Base-by-base conservation (phyloP, 2,797 vertebrate species). In the Diglossa cyanea region DNA sequence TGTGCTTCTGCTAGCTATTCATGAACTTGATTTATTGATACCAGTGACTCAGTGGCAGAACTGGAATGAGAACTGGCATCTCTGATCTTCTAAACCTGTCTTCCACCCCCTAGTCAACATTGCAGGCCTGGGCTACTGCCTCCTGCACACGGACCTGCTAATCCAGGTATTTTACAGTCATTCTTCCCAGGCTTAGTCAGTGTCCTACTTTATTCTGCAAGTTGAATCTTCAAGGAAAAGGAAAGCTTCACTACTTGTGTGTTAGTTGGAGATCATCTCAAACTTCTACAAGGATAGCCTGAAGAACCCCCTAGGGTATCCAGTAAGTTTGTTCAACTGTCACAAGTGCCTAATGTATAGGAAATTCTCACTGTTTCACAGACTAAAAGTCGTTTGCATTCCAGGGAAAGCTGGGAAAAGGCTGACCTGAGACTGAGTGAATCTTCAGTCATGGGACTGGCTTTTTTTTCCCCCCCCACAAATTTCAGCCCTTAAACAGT, bases 401-500 rank as follows among this genome's bases (percentile, higher is more conserved):
- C 61, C 1, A 2, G 23, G 35, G 11, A 75, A 85, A 72, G 16
- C 17, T 91, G 54, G 6, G 20, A 79, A 65, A 91, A 85, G 30
- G 7, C 71, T 93, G 28, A 54, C 39, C 57, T 66, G 61, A 60
- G 33, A 67, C 18, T 31, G 16, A 54, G 6, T 25, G 28, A 82
- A 83, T 75, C 26, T 79, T 40, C 15, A 44, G 19, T 66, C 28
- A 4, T 54, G 68, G 17, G 25, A 67, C 30, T 10, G 51, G 5
- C 4, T 75, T 6, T 14, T 8, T 25, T 11, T 2, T 7, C 9
- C 7, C 11, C 7, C 11, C 4, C 14, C 5, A 1, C 18, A 25
- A 58, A 68, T 57, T 35, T 78, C 44, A 71, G 15, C 26, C 35
- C 73, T 90, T 87, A 81, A 78, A 85, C 33, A 20, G 28, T 72